These are phyloP conservation scores for Semnornis frantzii DNA, from an alignment of 2,113 vertebrate genomes.

Conservation along the genomic window DNA sequence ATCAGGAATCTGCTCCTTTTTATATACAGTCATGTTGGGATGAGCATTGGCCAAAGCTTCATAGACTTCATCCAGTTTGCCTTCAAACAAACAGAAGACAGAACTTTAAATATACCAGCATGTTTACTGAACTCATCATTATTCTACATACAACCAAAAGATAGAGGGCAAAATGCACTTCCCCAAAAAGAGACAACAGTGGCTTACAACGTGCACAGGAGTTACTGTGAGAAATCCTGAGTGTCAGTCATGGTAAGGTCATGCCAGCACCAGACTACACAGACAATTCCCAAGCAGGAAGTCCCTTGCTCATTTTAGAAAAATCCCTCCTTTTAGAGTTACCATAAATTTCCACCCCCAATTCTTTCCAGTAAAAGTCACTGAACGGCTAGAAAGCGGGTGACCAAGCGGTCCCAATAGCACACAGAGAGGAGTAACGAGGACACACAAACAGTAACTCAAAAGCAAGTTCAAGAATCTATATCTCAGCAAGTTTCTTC, in stretches of 20 bases:
- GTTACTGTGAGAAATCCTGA: not conserved
- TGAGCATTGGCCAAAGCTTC: constrained; percentile 79
- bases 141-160: not conserved
- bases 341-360: not conserved
- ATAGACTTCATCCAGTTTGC: constrained; percentile 86
- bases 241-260: not conserved
- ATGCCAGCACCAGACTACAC: not conserved
- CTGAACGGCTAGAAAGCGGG: not conserved
- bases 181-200: not conserved
- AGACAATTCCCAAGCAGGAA: not conserved
- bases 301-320: not conserved
- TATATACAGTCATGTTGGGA: constrained; percentile 88
- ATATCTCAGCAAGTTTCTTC: not conserved
- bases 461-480: not conserved
- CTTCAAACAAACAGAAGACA: constrained; percentile 66
- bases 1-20: constrained; percentile 85
- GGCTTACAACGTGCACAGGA: not conserved
- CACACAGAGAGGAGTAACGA: not conserved
- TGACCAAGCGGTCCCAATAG: not conserved
- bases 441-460: not conserved
- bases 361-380: not conserved
- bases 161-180: not conserved
- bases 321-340: not conserved
- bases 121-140: not conserved
- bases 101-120: not conserved